phyloP scores from a whole-genome alignment of 1,140 invertebrate genomes.

The Aphelenchoides fujianensis region DNA sequence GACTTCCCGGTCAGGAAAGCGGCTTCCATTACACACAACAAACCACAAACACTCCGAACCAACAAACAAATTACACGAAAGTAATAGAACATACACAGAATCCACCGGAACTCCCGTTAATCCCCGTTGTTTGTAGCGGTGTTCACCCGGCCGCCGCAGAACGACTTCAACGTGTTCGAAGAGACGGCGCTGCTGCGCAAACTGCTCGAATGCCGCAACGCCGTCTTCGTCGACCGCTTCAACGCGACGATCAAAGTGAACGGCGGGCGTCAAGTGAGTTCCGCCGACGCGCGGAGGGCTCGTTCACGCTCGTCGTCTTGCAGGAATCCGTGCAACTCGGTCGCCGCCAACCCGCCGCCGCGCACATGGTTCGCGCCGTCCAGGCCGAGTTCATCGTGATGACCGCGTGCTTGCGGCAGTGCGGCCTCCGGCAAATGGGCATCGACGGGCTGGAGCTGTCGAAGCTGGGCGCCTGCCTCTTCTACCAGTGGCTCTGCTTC shows the following conservation, averaged over 20 bases:
- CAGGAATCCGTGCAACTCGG: not conserved
- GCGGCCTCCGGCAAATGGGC: not conserved
- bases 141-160: conserved; percentile 12
- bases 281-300: no score
- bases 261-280: conserved; percentile 10
- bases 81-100: no score
- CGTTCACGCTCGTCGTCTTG: not conserved
- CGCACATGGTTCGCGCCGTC: conserved; percentile 6
- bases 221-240: conserved; percentile 20
- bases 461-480: not conserved
- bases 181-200: conserved; percentile 7
- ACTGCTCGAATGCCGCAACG: conserved; percentile 9
- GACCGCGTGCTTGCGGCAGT: not conserved
- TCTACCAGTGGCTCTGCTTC: conserved; percentile 18
- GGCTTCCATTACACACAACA: no score
- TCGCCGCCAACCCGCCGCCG: not conserved
- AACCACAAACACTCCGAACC: no score
- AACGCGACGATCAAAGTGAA: conserved; percentile 18
- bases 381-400: not conserved
- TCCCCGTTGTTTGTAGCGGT: not conserved
- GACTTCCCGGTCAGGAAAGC: no score
- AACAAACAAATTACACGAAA: no score
- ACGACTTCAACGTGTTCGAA: conserved; percentile 10
- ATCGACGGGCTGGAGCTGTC: not conserved
- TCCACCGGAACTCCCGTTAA: no score